Conservation (phyloP, 2,113 vertebrate genomes). For the Gymnocephalus cernua region DNA sequence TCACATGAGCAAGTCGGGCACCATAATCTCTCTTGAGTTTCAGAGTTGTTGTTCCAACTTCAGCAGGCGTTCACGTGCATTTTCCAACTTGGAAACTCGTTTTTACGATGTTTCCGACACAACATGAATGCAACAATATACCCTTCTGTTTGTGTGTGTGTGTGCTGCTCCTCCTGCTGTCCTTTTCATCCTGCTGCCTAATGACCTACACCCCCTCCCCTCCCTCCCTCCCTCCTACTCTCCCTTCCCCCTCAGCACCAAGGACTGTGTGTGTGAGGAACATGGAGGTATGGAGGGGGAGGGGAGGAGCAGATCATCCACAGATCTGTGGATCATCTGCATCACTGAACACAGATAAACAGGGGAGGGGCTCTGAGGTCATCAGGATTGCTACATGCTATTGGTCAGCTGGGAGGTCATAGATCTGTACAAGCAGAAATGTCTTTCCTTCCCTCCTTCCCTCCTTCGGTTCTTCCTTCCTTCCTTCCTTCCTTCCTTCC, state of each 20-base stretch:
- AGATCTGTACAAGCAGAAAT: conserved; percentile 8
- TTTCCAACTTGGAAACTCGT: no score
- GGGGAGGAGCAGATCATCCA: conserved; percentile 62
- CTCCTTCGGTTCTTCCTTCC: no score
- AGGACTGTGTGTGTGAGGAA: conserved; percentile 45
- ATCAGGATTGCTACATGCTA: conserved; percentile 38
- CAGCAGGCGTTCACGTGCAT: no score
- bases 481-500: background rate
- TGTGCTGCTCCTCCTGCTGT: conserved; percentile 53
- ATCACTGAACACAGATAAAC: conserved; percentile 70
- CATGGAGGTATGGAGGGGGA: conserved; percentile 59
- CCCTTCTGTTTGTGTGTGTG: background rate
- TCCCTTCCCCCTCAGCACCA: conserved; percentile 49
- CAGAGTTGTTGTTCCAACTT: no score
- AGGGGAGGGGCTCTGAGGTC: conserved; percentile 72
- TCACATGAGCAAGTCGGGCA: no score
- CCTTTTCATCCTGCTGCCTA: conserved; percentile 67
- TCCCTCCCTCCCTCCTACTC: conserved; percentile 25
- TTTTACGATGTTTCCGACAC: no score
- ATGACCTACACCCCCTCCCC: conserved; percentile 64
- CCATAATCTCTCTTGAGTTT: no score
- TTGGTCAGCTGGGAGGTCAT: conserved; percentile 47
- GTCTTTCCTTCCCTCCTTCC: background rate
- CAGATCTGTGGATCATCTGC: conserved; percentile 79
- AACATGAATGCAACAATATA: no score